Evolutionary conservation across 2,888 invertebrate species (phyloP), one percentile per base, ranked within the genome.

Genomic region (Bembecia ichneumoniformis): DNA sequence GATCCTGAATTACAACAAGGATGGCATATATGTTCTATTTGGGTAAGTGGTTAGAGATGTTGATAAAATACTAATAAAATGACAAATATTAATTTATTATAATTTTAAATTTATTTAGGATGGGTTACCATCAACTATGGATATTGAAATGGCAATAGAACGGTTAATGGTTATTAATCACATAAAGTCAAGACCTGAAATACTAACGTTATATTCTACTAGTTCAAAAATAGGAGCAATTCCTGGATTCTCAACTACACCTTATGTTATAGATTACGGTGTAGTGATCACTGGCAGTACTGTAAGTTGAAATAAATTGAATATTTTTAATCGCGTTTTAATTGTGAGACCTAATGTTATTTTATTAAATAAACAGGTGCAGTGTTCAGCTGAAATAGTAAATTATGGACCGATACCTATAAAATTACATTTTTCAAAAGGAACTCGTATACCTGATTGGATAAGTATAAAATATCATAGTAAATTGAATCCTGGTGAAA

Each of bases 131-230:
- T 81, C 86, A 5, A 56, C 60, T n/a, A 82, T 88, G 69, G 91
- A 91, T 55, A 90, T 91, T 49, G 89, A 90, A 50, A 75, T 91
- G 66, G 89, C 90, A 1, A 83, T 90, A 54, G 91, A 92, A 68
- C 82, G 90, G 58, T 66, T 79, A 55, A 62, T 89, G 47, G 78
- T 88, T 1, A 79, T 75, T 49, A 70, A 84, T 40, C 78, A 88
- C 56, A 73, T 91, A 11, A 69, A 71, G 53, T 57, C 67, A 1
- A 77, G 82, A 49, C 81, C 83, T 34, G 76, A 82, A 35, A 56
- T 87, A 47, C 58, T 86, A 53, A 62, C 56, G 2, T 56, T 59
- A 11, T 82, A 74, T 52, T 79, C 68, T 1, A 62, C 64, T 10
- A 53, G 62, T 35, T 57, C 64, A 2, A 80, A 81, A 58, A 74